phyloP scores from a whole-genome alignment of 2,888 invertebrate genomes.

The Scrobipalpa atriplicella region DNA sequence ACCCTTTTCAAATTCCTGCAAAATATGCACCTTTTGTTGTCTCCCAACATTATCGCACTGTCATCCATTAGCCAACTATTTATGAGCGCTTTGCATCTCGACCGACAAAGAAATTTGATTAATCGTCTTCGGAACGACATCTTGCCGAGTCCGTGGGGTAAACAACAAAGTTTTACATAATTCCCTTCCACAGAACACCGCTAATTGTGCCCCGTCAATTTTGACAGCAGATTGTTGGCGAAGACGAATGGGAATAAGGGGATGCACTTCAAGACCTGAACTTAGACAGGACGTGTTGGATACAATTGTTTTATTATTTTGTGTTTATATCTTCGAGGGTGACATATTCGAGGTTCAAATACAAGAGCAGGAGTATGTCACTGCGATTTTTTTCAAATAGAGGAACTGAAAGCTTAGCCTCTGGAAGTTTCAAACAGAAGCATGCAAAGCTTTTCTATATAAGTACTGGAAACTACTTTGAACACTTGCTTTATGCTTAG shows the following conservation, averaged over 20 bases:
- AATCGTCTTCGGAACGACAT: constrained; percentile 60
- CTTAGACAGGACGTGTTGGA: neutral
- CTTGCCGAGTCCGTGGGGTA: constrained; percentile 51
- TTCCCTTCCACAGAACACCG: constrained; percentile 57
- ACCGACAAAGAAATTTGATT: constrained; percentile 61
- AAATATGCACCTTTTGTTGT: neutral
- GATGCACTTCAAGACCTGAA: neutral
- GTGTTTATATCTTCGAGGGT: too few relatives aligned
- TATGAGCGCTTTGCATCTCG: constrained; percentile 58
- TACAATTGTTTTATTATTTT: neutral
- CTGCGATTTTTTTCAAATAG: too few relatives aligned
- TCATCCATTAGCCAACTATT: constrained; percentile 51
- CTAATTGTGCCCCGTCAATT: constrained; percentile 64
- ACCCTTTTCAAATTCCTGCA: neutral
- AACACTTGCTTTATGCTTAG: too few relatives aligned
- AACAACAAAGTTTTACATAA: constrained; percentile 67
- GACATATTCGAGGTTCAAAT: too few relatives aligned
- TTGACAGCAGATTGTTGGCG: constrained; percentile 60
- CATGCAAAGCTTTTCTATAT: too few relatives aligned
- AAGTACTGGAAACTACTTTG: too few relatives aligned
- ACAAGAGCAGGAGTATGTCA: too few relatives aligned
- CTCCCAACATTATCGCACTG: constrained; percentile 16
- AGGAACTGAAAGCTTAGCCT: too few relatives aligned
- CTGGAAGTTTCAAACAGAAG: too few relatives aligned
- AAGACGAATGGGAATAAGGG: constrained; percentile 49